Evolutionary conservation across 2,888 invertebrate genomes (phyloP).

Genomic region (Pseudoips prasinana): DNA sequence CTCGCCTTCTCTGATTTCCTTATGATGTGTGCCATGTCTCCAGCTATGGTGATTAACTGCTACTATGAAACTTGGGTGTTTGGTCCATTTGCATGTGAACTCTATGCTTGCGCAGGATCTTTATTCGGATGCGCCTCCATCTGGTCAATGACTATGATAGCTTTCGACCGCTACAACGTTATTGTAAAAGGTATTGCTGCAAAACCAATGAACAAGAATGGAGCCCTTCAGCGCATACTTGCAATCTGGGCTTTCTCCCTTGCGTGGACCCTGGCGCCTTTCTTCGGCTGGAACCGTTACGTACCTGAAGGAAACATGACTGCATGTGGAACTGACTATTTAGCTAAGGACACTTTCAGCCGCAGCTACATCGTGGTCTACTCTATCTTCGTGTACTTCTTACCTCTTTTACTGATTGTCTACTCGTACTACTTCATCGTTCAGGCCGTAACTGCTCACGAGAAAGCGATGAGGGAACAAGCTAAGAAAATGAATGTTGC

Average conservation of each 20-base stretch:
- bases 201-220: constrained; percentile 90
- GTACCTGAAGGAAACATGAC: constrained; percentile 97
- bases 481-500: constrained; percentile 97
- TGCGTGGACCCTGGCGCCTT: constrained; percentile 91
- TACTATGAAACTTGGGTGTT: constrained; percentile 88
- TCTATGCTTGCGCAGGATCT: constrained; percentile 94
- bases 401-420: constrained; percentile 89
- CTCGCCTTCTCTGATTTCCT: constrained; percentile 94
- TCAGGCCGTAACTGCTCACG: constrained; percentile 92
- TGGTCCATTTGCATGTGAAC: constrained; percentile 90
- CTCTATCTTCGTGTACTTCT: constrained; percentile 88
- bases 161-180: constrained; percentile 96
- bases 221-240: constrained; percentile 89
- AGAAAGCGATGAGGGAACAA: constrained; percentile 93
- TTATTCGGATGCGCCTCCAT: constrained; percentile 95
- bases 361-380: constrained; percentile 91
- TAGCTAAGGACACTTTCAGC: constrained; percentile 88
- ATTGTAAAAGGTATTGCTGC: constrained; percentile 95
- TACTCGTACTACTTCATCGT: constrained; percentile 95
- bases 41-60: constrained; percentile 92
- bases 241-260: constrained; percentile 90
- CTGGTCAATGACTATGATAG: constrained; percentile 96
- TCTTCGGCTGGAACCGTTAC: constrained; percentile 95
- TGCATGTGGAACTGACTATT: constrained; percentile 94
- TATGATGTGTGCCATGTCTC: constrained; percentile 93